Evolutionary conservation across 1,140 invertebrate genomes (phyloP).

Genomic region (Acromyrmex echinatior): DNA sequence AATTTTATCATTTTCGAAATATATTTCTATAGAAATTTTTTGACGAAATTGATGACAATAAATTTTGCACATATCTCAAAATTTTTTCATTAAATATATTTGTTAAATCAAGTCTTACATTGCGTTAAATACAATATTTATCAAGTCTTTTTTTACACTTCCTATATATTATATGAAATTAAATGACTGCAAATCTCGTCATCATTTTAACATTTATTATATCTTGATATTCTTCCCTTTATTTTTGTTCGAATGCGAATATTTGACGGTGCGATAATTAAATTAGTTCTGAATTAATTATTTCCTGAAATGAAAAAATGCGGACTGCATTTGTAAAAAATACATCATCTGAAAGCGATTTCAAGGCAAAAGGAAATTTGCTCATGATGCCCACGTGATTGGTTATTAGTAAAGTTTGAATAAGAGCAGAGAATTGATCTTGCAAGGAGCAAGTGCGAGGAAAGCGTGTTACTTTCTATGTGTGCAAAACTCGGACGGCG

Average conservation of each 20-base stretch:
- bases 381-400: not conserved
- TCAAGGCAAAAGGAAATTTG: slow-evolving; percentile 38
- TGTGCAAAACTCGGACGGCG: slow-evolving; percentile 72
- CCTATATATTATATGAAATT: not conserved
- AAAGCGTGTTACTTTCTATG: slow-evolving; percentile 83
- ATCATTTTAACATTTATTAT: not conserved
- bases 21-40: not conserved
- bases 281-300: not conserved
- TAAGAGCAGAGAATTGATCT: slow-evolving; percentile 63
- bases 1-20: not conserved
- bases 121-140: not conserved
- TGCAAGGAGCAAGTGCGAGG: slow-evolving; percentile 66
- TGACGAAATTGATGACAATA: not conserved
- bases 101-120: not conserved
- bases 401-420: slow-evolving; percentile 35
- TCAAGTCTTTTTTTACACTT: not conserved
- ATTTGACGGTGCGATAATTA: not conserved
- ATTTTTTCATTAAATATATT: not conserved
- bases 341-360: slow-evolving; percentile 19
- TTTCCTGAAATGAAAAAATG: not conserved
- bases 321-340: not conserved
- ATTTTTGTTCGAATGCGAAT: not conserved
- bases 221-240: not conserved
- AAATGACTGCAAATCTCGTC: not conserved
- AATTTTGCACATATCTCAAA: not conserved